These are phyloP conservation scores for Ispidina picta DNA, from an alignment of 2,797 vertebrate species.

Conservation along the genomic window DNA sequence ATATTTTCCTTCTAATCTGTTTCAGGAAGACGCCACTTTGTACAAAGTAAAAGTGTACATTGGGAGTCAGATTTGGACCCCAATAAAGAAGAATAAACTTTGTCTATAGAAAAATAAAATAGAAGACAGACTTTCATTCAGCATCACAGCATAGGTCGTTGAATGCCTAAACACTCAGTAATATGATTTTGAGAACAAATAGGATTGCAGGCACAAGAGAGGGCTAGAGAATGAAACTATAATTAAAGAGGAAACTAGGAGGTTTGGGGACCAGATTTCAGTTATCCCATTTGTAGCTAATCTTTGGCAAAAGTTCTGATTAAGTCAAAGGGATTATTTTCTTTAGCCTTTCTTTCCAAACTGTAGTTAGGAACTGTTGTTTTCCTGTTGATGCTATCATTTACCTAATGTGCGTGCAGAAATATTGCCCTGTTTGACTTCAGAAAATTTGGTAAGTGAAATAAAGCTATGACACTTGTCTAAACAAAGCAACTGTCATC, in stretches of 20 bases:
- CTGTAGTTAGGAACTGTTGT: slow-evolving; percentile 21
- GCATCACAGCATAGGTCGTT: neutral
- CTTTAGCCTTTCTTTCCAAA: neutral
- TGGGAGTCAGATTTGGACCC: neutral
- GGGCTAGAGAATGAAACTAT: neutral
- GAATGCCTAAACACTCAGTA: neutral
- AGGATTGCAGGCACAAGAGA: neutral
- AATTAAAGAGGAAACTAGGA: neutral
- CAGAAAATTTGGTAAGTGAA: slow-evolving; percentile 62
- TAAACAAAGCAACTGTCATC: slow-evolving; percentile 78
- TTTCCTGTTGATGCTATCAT: slow-evolving; percentile 45
- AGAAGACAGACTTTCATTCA: neutral
- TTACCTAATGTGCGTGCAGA: slow-evolving; percentile 34
- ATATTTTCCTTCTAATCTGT: neutral
- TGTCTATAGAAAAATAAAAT: neutral
- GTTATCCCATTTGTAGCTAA: neutral
- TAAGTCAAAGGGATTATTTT: slow-evolving; percentile 36
- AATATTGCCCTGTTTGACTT: slow-evolving; percentile 58
- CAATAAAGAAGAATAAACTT: neutral
- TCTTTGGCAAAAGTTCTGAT: slow-evolving; percentile 5
- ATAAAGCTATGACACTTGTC: slow-evolving; percentile 75
- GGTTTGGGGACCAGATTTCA: neutral
- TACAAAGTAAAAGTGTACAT: neutral
- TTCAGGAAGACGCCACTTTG: neutral
- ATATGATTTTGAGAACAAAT: neutral